A percentile compares a stretch with the other conserved stretches of the same genome.
Conservation (phyloP, 2,888 invertebrate genomes). For the Panorpa germanica region DNA sequence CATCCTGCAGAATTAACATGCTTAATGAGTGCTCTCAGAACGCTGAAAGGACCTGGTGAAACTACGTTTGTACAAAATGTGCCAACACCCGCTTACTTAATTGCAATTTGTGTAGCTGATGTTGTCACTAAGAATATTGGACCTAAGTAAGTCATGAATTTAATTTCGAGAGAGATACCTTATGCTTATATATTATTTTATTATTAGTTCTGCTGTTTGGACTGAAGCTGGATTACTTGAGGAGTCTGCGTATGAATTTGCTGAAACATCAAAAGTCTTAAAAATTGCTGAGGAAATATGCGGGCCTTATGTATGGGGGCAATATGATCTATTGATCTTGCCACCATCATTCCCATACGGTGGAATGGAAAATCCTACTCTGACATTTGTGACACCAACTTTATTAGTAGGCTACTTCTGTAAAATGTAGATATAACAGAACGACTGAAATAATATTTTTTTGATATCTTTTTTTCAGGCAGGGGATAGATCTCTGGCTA, state of each 20-base stretch:
- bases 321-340: constrained; percentile 75
- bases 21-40: constrained; percentile 70
- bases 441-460: neutral
- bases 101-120: constrained; percentile 77
- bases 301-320: constrained; percentile 80
- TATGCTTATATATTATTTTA: neutral
- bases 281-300: constrained; percentile 65
- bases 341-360: constrained; percentile 91
- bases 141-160: constrained; percentile 27
- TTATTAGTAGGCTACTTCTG: constrained; percentile 39
- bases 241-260: constrained; percentile 73
- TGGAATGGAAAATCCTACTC: constrained; percentile 95
- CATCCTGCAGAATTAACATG: constrained; percentile 59
- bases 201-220: constrained; percentile 61
- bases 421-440: neutral
- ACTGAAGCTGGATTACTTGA: constrained; percentile 72
- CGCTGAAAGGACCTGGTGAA: constrained; percentile 21
- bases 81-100: constrained; percentile 74
- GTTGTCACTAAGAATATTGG: constrained; percentile 58
- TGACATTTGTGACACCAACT: constrained; percentile 91
- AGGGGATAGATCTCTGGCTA: constrained; percentile 76
- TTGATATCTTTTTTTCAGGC: constrained; percentile 33
- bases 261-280: constrained; percentile 67
- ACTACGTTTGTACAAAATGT: constrained; percentile 53
- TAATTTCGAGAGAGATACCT: constrained; percentile 1